These are phyloP conservation scores for Arothron firmamentum DNA, from an alignment of 2,113 vertebrate species.

Conservation along the genomic window DNA sequence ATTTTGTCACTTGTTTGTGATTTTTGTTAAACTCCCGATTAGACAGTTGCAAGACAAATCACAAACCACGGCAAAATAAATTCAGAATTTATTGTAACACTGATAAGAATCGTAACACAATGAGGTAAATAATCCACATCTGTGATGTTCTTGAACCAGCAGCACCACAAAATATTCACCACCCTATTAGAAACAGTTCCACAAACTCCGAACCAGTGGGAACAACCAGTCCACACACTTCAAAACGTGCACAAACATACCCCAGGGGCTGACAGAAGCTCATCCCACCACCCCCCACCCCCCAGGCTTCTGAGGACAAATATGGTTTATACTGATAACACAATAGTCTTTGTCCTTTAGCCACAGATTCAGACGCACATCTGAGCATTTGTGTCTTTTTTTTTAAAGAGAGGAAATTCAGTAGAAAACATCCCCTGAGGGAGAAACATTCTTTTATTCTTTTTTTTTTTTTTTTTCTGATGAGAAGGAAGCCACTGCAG, in stretches of 20 bases:
- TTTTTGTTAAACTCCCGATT: neutral
- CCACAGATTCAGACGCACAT: conserved; percentile 44
- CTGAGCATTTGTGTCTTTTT: conserved; percentile 34
- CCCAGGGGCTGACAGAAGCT: too few species aligned
- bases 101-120: conserved; percentile 87
- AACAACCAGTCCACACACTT: conserved; percentile 40
- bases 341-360: conserved; percentile 32
- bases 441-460: conserved; percentile 70
- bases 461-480: conserved; percentile 24
- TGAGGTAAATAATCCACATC: conserved; percentile 91
- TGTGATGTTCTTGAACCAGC: conserved; percentile 62
- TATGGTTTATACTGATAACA: conserved; percentile 38
- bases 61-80: conserved; percentile 65
- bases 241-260: conserved; percentile 62
- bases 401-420: conserved; percentile 50
- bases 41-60: neutral
- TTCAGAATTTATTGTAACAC: conserved; percentile 91
- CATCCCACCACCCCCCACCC: conserved; percentile 14
- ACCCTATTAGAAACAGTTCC: conserved; percentile 54
- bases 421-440: conserved; percentile 70
- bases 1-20: too few species aligned
- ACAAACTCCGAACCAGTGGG: conserved; percentile 54
- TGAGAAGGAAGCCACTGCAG: conserved; percentile 62
- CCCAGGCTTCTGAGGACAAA: conserved; percentile 27
- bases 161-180: conserved; percentile 67